phyloP scores from a whole-genome alignment of 2,113 vertebrate genomes.

The Theropithecus gelada region DNA sequence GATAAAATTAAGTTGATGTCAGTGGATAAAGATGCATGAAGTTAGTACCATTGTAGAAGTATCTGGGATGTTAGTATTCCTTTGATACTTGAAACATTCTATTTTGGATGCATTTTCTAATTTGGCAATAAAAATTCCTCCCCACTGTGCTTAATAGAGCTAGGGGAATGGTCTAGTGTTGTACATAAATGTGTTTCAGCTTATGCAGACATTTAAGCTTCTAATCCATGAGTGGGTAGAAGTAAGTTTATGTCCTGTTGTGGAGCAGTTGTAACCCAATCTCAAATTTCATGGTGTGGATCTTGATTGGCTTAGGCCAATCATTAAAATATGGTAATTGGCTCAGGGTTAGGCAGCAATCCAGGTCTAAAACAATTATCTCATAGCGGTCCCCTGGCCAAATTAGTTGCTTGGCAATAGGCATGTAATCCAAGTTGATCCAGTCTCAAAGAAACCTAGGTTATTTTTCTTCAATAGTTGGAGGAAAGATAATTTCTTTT shows the following conservation, averaged over 20 bases:
- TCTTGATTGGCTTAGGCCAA: not conserved
- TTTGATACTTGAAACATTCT: slow-evolving; percentile 43
- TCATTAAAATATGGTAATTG: not conserved
- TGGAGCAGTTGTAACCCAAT: not conserved
- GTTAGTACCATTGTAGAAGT: slow-evolving; percentile 17
- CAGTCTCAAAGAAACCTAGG: not conserved
- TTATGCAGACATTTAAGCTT: slow-evolving; percentile 38
- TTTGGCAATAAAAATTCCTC: slow-evolving; percentile 50
- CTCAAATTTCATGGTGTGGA: not conserved
- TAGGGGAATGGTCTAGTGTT: not conserved
- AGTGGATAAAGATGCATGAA: slow-evolving; percentile 37
- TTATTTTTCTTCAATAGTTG: not conserved
- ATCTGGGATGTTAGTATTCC: slow-evolving; percentile 30
- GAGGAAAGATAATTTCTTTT: not conserved
- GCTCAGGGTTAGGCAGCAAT: not conserved
- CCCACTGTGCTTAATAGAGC: not conserved
- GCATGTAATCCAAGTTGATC: not conserved
- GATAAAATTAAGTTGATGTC: slow-evolving; percentile 70
- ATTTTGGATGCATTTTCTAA: slow-evolving; percentile 56
- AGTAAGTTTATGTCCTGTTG: not conserved
- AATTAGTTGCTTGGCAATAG: not conserved
- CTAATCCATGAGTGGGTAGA: not conserved
- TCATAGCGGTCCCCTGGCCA: not conserved
- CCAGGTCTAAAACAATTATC: not conserved
- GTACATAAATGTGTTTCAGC: not conserved